Evolutionary conservation across 2,113 vertebrate species (phyloP), one percentile per base, ranked within the genome.

Genomic region (Pelobates fuscus): DNA sequence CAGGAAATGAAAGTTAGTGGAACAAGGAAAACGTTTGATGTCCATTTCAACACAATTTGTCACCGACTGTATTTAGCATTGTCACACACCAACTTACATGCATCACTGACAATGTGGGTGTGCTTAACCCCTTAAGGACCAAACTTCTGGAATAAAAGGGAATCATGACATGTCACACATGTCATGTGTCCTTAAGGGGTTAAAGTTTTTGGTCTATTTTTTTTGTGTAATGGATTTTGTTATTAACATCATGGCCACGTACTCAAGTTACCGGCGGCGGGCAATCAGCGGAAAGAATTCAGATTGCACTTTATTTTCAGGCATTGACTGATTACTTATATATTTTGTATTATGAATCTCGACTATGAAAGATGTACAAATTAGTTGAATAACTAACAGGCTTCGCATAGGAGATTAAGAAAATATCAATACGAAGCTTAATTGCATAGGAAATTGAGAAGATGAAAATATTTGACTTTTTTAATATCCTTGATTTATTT

Each of bases 401-500:
- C 24, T 44, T 59, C 55, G 17, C 21, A 8, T 1, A 41, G 32
- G 21, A 58, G 55, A 43, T 49, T 30, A 59, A 15, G 52, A 69
- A 69, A 58, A 43, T 30, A 17, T 24, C 14, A 30, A 61, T 27
- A 27, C 18, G 32, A 26, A 43, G 32, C 32, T 58, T 57, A 15
- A 32, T 23, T 70, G 8, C 44, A 49, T 7, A n/a, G 18, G 44
- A 23, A 52, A 71, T 25, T 7, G 27, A 58, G 14, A 54, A 20
- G 26, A 15, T 52, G 23, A 17, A 58, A 21, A 32, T 12, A 29
- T 29, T 25, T 30, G 7, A 62, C 11, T 10, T 30, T 18, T 29
- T 29, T 37, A 37, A 62, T 32, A 32, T 32, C 29, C 25, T 62
- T 71, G 11, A 26, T 61, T 61, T 49, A 24, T 71, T 67, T 68